Evolutionary conservation across 2,797 vertebrate species (phyloP), one percentile per base, ranked within the genome.

Genomic region (Falco biarmicus): DNA sequence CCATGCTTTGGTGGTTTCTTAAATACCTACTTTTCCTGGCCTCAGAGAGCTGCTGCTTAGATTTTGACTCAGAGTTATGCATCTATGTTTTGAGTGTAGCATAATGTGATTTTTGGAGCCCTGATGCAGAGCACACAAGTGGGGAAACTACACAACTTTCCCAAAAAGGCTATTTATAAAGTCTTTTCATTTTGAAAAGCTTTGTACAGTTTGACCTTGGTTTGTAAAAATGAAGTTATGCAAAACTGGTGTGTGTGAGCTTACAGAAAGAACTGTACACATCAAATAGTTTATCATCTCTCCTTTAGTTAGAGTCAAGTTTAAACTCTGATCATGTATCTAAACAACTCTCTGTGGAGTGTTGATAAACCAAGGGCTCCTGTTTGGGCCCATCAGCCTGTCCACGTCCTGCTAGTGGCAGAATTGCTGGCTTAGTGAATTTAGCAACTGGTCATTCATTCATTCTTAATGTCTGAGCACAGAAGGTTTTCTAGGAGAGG

Each of bases 1-100:
- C 50, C 47, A n/a, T 47, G 50, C 71, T 75, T 53, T 68, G 57
- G 16, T 87, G 73, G 19, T 50, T 92, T 68, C 84, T 93, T 51
- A 84, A 94, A 86, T 82, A 21, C 86, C 66, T 82, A 9, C 22
- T 92, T 93, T 87, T 90, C 86, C 79, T 89, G 31, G 84, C 90
- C 81, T 74, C 53, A 37, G 54, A 84, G 47, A 82, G 75, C 83
- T 90, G 54, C 77, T 86, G 1, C 11, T 11, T 56, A 34, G 77
- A 48, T 94, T 92, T 89, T 85, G 78, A 66, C 53, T 89, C 65
- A 5, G 48, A 66, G 94, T 78, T 94, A 75, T 71, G 65, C 87
- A 18, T 45, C 50, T 80, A 16, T 89, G 37, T 76, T 90, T 78
- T 54, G 48, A 91, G 43, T 76, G 76, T 48, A 31, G 25, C 48